A percentile compares a stretch with the other conserved stretches of the same genome.
Conservation (phyloP, 92 coral and sea anemone species). For the Palythoa grandis region DNA sequence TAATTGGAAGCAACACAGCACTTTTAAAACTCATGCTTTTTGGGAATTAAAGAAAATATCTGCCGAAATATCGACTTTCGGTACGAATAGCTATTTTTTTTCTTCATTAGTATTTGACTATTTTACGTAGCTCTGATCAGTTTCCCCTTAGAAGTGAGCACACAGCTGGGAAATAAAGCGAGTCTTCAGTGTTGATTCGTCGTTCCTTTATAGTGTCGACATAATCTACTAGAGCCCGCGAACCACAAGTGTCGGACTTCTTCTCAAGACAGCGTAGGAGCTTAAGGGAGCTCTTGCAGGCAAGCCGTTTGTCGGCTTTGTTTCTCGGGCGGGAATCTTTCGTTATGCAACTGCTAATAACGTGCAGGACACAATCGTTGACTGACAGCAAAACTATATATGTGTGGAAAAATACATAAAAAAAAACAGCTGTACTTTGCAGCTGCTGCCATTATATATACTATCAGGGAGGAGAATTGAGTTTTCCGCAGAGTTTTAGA, state of each 20-base stretch:
- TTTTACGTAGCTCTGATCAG: background rate
- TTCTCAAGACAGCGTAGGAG: background rate
- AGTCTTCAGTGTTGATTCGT: background rate
- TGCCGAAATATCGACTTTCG: background rate
- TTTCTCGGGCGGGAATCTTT: background rate
- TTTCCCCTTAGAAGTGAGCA: background rate
- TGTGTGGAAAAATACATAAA: background rate
- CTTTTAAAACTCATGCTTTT: no score
- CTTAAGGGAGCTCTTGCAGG: background rate
- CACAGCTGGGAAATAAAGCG: background rate
- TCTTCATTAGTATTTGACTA: background rate
- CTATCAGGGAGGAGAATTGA: background rate
- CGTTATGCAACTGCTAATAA: background rate
- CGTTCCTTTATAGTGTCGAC: background rate
- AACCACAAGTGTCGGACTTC: background rate
- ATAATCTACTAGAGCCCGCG: slow-evolving; percentile 1
- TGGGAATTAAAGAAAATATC: no score
- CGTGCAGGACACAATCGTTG: slow-evolving; percentile 26
- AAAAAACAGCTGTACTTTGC: background rate
- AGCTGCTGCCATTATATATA: background rate
- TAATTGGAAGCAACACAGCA: no score
- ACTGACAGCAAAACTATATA: background rate
- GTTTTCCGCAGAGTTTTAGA: no score
- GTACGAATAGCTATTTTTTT: background rate
- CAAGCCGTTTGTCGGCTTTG: background rate